phyloP scores from a whole-genome alignment of 2,888 invertebrate species.

The Macaria notata region DNA sequence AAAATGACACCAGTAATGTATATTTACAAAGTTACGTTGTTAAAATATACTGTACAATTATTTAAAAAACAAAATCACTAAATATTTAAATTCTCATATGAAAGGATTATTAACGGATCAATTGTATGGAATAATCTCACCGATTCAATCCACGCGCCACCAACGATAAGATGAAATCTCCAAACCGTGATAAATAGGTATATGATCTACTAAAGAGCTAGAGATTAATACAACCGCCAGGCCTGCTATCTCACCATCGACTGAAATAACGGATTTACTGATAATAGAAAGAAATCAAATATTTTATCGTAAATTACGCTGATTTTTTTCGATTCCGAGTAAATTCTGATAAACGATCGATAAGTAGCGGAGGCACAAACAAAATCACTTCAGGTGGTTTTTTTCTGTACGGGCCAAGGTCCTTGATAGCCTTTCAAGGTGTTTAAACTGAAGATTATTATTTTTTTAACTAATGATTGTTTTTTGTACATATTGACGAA shows the following conservation, averaged over 20 bases:
- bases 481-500: too few species aligned
- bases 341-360: conserved; percentile 62
- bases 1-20: too few species aligned
- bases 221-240: conserved; percentile 56
- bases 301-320: conserved; percentile 75
- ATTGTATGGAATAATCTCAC: conserved; percentile 37
- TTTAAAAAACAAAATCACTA: too few species aligned
- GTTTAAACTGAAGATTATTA: not conserved
- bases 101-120: conserved; percentile 10
- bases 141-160: conserved; percentile 29
- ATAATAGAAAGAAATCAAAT: conserved; percentile 68
- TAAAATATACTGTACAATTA: too few species aligned
- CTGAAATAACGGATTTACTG: conserved; percentile 71
- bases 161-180: conserved; percentile 49
- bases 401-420: conserved; percentile 8
- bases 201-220: conserved; percentile 35
- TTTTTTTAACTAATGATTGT: too few species aligned
- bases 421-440: not conserved
- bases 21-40: too few species aligned
- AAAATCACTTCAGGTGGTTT: conserved; percentile 22
- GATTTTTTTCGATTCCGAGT: conserved; percentile 63
- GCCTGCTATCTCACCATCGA: conserved; percentile 71
- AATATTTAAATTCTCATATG: too few species aligned
- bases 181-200: conserved; percentile 22
- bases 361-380: conserved; percentile 47